Evolutionary conservation across 2,888 invertebrate species (phyloP).

Genomic region (Tachina grossa): DNA sequence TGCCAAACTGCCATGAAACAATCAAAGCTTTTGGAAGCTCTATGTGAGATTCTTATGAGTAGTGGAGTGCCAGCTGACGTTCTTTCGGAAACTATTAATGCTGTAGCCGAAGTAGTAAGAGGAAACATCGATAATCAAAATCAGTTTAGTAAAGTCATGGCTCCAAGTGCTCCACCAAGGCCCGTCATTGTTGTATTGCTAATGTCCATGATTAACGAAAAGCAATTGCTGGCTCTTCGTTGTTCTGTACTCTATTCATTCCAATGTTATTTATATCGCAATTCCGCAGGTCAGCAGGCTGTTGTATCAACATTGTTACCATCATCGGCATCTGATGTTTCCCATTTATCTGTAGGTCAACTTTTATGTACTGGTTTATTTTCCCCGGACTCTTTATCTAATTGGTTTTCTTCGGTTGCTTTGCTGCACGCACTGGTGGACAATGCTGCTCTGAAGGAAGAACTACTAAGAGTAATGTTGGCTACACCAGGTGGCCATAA

Average conservation of each 20-base stretch:
- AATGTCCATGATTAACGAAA: conserved; percentile 99
- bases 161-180: conserved; percentile 96
- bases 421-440: conserved; percentile 95
- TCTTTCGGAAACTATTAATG: conserved; percentile 96
- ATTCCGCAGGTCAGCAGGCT: conserved; percentile 93
- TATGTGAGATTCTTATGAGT: conserved; percentile 96
- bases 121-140: conserved; percentile 96
- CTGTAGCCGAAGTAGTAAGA: conserved; percentile 95
- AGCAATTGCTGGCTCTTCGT: conserved; percentile 94
- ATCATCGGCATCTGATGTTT: conserved; percentile 89
- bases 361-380: conserved; percentile 96
- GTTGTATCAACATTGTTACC: conserved; percentile 97
- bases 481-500: conserved; percentile 92
- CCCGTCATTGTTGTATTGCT: conserved; percentile 96
- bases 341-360: conserved; percentile 91
- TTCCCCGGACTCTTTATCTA: conserved; percentile 92
- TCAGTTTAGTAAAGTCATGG: conserved; percentile 93
- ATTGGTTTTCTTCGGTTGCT: conserved; percentile 97
- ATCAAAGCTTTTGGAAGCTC: conserved; percentile 90
- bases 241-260: conserved; percentile 99
- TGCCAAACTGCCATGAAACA: conserved; percentile 96
- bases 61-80: conserved; percentile 98
- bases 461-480: conserved; percentile 93
- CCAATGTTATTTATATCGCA: conserved; percentile 96
- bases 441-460: conserved; percentile 93